Percentiles rank a stretch among this genome's conserved stretches.
phyloP scores from a whole-genome alignment of 2,113 vertebrate genomes.

The Archocentrus centrarchus region DNA sequence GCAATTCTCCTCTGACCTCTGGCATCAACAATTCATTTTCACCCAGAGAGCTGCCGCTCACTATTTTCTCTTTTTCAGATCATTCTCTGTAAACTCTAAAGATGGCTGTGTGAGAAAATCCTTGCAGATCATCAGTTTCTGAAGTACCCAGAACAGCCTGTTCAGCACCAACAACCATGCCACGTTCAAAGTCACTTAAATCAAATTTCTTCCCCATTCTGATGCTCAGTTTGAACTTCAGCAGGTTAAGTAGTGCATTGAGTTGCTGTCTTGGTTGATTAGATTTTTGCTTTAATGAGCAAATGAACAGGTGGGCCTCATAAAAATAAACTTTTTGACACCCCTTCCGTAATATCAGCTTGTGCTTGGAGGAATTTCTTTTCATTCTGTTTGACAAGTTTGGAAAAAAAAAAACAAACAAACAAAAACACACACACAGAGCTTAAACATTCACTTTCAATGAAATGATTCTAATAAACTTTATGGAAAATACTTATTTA shows the following conservation, averaged over 20 bases:
- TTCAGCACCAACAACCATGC: background rate
- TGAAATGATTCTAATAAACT: background rate
- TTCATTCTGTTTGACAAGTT: background rate
- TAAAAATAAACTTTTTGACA: background rate
- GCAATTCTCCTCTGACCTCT: background rate
- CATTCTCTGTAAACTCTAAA: background rate
- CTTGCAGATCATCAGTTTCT: background rate
- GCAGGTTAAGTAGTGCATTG: background rate
- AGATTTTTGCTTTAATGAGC: background rate
- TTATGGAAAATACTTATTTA: slow-evolving; percentile 1
- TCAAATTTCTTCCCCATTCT: background rate
- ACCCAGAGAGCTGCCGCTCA: background rate
- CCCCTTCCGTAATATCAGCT: background rate
- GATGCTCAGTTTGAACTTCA: slow-evolving; percentile 9
- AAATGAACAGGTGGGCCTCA: background rate
- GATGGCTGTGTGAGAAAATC: background rate
- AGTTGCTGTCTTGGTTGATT: background rate
- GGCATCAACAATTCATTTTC: background rate
- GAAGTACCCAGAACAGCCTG: background rate
- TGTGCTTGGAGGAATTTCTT: background rate
- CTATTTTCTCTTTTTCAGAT: background rate
- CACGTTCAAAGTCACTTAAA: background rate
- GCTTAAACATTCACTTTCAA: background rate
- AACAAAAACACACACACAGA: background rate
- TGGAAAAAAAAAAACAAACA: background rate